Evolutionary conservation across 2,888 invertebrate species (phyloP), one percentile per base, ranked within the genome.

Genomic region (Noctuana brunneofusca): DNA sequence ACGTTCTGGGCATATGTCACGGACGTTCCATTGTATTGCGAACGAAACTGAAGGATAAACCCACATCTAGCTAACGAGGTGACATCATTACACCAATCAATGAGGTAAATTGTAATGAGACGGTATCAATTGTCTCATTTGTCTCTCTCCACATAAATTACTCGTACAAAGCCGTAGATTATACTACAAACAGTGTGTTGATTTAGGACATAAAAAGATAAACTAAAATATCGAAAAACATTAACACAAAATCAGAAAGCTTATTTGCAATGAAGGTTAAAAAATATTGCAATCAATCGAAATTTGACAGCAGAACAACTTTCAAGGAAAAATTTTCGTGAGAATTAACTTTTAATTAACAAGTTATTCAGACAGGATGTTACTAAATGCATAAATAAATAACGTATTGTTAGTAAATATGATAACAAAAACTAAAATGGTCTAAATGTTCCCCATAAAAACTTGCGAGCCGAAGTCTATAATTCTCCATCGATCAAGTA

Each of bases 401-500:
- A 48, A n/a, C 24, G 12, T 12, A 48, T 50, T 50, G 16, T 16
- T 8, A 27, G 30, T 27, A 16, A 14, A 3, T 14, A 3, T 11
- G 12, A 4, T 20, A 43, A 12, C n/a, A 53, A 53, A 43, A 30
- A 32, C 3, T 18, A 46, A 14, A 2, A 49, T n/a, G 16, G 4
- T 24, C 49, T 48, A 48, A 57, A 48, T 11, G 20, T 32, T 48
- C 30, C 20, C 38, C 38, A 60, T 18, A 43, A 49, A 35, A 30
- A 49, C 49, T 30, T 32, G 32, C 27, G 24, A 43, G 41, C 35
- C 11, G 54, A 30, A 24, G 24, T 54, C 54, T 41, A 48, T 55
- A 62, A 62, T 62, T 55, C 49, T 30, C 16, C 56, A 49, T 66
- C 64, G 57, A 63, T 66, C 59, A 64, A 65, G 74, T 73, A 81